These are phyloP conservation scores for Papilio xuthus DNA, from an alignment of 1,140 invertebrate genomes.

Conservation along the genomic window DNA sequence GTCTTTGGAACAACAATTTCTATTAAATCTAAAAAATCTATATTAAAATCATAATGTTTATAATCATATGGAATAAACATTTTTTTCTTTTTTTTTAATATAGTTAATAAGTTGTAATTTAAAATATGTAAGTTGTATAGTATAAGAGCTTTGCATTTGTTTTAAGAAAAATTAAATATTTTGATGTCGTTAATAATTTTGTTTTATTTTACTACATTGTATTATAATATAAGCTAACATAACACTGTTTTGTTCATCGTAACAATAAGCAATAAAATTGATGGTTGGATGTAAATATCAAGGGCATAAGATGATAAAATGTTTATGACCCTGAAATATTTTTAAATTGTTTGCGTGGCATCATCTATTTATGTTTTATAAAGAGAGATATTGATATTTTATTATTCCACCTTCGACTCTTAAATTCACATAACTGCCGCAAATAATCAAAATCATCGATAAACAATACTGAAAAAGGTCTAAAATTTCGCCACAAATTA, in stretches of 20 bases:
- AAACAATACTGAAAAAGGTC: too few species aligned
- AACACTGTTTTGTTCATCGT: background rate
- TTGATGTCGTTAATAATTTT: background rate
- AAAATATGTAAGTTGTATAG: background rate
- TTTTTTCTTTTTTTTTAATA: too few species aligned
- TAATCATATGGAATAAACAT: too few species aligned
- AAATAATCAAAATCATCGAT: background rate
- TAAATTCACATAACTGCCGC: background rate
- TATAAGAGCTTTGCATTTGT: background rate
- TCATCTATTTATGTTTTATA: background rate
- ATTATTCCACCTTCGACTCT: background rate
- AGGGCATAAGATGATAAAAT: background rate
- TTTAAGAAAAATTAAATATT: background rate
- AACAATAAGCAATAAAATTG: conserved; percentile 19
- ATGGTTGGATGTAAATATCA: background rate
- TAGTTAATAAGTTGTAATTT: background rate
- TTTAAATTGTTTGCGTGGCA: background rate
- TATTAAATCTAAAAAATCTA: too few species aligned
- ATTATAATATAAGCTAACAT: background rate
- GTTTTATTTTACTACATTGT: background rate
- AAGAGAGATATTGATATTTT: background rate
- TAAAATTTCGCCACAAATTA: too few species aligned
- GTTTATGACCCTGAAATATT: background rate
- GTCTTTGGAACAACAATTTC: too few species aligned
- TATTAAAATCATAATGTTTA: too few species aligned